Percentiles rank a stretch among this genome's conserved stretches.
These are phyloP conservation scores for Merodon equestris DNA, from an alignment of 2,888 invertebrate species.

Conservation along the genomic window DNA sequence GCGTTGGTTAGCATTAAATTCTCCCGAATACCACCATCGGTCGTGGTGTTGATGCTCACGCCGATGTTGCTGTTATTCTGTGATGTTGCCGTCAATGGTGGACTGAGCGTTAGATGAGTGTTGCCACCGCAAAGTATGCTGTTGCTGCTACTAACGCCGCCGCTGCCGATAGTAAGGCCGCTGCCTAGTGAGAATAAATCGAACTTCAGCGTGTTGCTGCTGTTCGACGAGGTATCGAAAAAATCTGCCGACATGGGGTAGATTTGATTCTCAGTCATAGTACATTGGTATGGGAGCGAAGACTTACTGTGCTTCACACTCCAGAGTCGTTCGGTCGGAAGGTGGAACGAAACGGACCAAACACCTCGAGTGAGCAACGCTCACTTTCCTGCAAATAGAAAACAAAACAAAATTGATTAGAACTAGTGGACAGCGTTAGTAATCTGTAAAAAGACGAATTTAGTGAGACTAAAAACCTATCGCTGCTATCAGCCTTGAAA, in stretches of 20 bases:
- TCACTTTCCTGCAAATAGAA: constrained; percentile 40
- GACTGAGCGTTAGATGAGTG: constrained; percentile 45
- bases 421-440: neutral
- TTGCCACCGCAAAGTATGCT: constrained; percentile 59
- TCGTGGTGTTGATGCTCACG: constrained; percentile 23
- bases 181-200: constrained; percentile 74
- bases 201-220: constrained; percentile 77
- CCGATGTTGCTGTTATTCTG: constrained; percentile 39
- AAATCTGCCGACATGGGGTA: constrained; percentile 78
- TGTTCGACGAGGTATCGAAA: constrained; percentile 78
- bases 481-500: too few relatives aligned
- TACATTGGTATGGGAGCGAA: constrained; percentile 60
- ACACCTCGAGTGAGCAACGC: constrained; percentile 8
- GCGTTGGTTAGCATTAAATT: constrained; percentile 77
- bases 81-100: constrained; percentile 44
- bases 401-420: neutral
- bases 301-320: constrained; percentile 42
- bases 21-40: constrained; percentile 55
- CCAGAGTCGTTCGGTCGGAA: neutral
- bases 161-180: constrained; percentile 69
- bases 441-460: neutral
- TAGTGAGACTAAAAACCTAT: too few relatives aligned
- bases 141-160: constrained; percentile 58
- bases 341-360: constrained; percentile 6
- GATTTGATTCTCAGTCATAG: constrained; percentile 78